Base-by-base conservation (phyloP, 1,140 invertebrate species). In the Nixonia krombeini region DNA sequence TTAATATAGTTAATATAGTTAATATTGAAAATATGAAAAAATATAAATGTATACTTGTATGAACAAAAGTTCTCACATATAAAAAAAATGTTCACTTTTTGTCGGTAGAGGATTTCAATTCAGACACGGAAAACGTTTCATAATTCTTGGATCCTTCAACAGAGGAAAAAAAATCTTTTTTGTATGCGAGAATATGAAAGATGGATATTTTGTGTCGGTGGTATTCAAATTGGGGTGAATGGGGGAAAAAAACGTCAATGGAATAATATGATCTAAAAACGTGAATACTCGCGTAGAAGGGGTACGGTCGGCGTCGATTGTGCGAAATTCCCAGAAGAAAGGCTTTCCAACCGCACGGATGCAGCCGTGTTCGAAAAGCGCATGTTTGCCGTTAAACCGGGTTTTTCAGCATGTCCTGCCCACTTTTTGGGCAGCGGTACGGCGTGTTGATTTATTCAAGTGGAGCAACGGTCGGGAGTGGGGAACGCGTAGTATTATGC, bases 391-490 rank as follows among this genome's bases (percentile, higher is more conserved):
- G 23, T 42, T 8, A 8, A 47, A 33, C 23, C 29, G 5, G 10
- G 45, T 18, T 17, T 47, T 26, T n/a, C n/a, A n/a, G n/a, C n/a
- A n/a, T n/a, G 45, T 18, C 17, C 3, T 9, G 29, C 13, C 16
- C 28, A 47, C 28, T 15, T 58, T 49, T 58, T 42, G 13, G 35
- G 16, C 26, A 41, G 49, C 7, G 17, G 6, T 25, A 15, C 12
- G 23, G 28, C 33, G 29, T 35, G 42, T 58, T 70, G 35, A 73
- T 76, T 75, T 78, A 76, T 76, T 75, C 72, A 78, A 78, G 46
- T 76, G 41, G 72, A 72, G 72, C 73, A 73, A 12, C 23, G 15
- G 37, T 40, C n/a, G 13, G 9, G 37, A 13, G 15, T n/a, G n/a
- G n/a, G n/a, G n/a, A n/a, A n/a, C n/a, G n/a, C n/a, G n/a, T n/a